Conservation (phyloP, 2,113 vertebrate species). For the Brachypodius melanocephalos region DNA sequence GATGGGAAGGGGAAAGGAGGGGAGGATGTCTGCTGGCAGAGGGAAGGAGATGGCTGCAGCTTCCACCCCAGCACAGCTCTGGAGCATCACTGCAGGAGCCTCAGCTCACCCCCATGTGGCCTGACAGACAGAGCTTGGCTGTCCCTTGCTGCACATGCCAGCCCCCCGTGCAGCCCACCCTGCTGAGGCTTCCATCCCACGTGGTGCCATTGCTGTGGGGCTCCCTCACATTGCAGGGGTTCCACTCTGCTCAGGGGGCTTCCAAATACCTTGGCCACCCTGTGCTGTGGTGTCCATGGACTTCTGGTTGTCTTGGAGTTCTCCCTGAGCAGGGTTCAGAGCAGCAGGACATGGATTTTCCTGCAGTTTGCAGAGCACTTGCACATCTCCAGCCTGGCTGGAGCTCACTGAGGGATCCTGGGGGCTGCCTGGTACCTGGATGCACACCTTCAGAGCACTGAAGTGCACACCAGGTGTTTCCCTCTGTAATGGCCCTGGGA, state of each 20-base stretch:
- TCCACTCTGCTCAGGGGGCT: background rate
- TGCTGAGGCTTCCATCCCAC: accelerated
- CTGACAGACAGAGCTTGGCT: background rate
- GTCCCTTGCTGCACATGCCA: background rate
- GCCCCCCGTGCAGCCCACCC: background rate
- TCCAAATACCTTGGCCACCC: background rate
- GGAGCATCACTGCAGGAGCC: background rate
- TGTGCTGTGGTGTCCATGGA: background rate
- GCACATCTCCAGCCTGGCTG: background rate
- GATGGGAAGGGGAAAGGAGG: background rate
- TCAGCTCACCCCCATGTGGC: background rate
- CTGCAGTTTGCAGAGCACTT: background rate
- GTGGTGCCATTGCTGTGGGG: accelerated
- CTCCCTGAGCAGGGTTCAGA: background rate
- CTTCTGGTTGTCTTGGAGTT: background rate
- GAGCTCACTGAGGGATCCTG: background rate
- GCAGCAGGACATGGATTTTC: background rate
- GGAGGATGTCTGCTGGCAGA: background rate
- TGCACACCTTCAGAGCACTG: background rate
- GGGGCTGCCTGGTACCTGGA: background rate
- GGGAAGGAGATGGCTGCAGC: background rate
- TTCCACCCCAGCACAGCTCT: background rate
- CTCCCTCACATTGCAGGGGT: background rate
- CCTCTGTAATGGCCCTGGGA: background rate
- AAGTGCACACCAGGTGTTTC: background rate